Conservation (phyloP, 2,888 invertebrate species). For the Lasius platythorax region DNA sequence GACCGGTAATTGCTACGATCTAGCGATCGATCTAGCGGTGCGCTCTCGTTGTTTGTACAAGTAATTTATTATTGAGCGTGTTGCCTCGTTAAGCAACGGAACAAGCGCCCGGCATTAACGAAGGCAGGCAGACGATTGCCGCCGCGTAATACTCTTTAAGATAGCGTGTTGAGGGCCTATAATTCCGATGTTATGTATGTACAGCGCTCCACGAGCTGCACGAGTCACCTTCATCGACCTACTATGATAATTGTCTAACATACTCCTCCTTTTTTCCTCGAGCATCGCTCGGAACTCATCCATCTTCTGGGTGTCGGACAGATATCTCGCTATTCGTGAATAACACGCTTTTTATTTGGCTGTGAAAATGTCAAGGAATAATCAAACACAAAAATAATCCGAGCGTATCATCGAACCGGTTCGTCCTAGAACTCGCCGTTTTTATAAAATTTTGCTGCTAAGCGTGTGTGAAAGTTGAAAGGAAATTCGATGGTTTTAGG, state of each 20-base stretch:
- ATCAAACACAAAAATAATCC: background rate
- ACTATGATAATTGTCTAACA: conserved; percentile 75
- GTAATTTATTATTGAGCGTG: conserved; percentile 73
- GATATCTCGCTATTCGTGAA: conserved; percentile 8
- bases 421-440: background rate
- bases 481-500: background rate
- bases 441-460: background rate
- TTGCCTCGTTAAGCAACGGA: conserved; percentile 70
- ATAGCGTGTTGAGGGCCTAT: conserved; percentile 80
- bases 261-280: conserved; percentile 53
- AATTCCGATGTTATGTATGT: conserved; percentile 71
- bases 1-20: conserved; percentile 60
- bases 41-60: conserved; percentile 60
- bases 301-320: conserved; percentile 41
- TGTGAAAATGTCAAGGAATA: conserved; percentile 20
- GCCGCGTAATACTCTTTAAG: conserved; percentile 70
- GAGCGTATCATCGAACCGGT: background rate
- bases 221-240: conserved; percentile 82
- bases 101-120: conserved; percentile 66
- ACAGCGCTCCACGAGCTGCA: conserved; percentile 55
- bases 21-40: conserved; percentile 41
- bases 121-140: conserved; percentile 52
- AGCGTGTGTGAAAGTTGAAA: background rate
- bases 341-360: conserved; percentile 19
- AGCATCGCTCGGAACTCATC: conserved; percentile 47